Conservation (phyloP, 2,888 invertebrate genomes). For the Cordilura impudica region DNA sequence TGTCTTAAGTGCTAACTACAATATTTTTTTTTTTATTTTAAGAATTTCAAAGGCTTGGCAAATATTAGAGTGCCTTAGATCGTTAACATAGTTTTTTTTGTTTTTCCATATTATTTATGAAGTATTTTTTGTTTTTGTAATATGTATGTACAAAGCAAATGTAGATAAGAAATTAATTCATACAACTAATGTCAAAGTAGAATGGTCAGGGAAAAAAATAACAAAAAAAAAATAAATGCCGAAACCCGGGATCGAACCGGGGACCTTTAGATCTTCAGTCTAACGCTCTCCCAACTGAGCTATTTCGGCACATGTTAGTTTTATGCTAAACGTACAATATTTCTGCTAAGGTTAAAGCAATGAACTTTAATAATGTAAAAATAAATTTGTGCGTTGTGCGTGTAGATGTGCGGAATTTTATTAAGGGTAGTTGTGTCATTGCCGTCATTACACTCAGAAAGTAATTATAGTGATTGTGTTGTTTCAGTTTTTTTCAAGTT, state of each 20-base stretch:
- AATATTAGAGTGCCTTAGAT: constrained; percentile 18
- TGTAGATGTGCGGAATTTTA: not conserved
- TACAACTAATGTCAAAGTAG: not conserved
- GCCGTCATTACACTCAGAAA: no score
- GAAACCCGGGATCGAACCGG: constrained; percentile 75
- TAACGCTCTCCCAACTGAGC: constrained; percentile 77
- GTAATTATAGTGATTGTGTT: no score
- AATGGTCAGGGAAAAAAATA: constrained; percentile 15
- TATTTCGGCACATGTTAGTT: constrained; percentile 70
- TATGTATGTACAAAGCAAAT: not conserved
- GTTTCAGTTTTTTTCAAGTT: no score
- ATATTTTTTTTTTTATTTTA: constrained; percentile 11
- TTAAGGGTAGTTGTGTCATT: not conserved
- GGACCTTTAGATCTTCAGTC: constrained; percentile 76
- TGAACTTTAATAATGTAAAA: not conserved
- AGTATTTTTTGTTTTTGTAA: constrained; percentile 23
- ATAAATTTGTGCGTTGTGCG: not conserved
- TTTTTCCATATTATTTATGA: constrained; percentile 33
- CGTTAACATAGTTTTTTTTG: constrained; percentile 31
- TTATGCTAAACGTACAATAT: not conserved
- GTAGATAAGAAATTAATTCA: not conserved
- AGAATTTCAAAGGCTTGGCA: constrained; percentile 53
- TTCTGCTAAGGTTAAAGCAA: not conserved
- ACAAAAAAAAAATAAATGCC: constrained; percentile 59
- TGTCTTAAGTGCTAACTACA: constrained; percentile 43